phyloP scores from a whole-genome alignment of 2,888 invertebrate genomes.

The Eristalis pertinax region DNA sequence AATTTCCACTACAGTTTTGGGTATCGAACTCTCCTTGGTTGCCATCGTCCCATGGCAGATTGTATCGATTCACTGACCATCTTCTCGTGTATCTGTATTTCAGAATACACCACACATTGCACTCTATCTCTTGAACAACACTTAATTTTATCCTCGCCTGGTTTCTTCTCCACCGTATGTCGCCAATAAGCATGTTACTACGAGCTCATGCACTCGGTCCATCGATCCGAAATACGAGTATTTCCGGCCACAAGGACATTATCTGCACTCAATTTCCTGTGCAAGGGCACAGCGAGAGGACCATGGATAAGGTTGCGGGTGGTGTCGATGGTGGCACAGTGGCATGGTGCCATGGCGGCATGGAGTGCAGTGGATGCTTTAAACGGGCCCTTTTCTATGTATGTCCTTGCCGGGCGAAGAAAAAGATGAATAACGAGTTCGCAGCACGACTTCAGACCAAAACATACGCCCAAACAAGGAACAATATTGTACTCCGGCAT shows the following conservation, averaged over 20 bases:
- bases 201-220: conserved; percentile 51
- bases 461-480: conserved; percentile 47
- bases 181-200: conserved; percentile 64
- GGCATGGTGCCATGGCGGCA: background rate
- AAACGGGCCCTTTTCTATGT: background rate
- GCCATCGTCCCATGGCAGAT: conserved; percentile 8
- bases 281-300: conserved; percentile 38
- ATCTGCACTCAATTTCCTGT: conserved; percentile 73
- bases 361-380: background rate
- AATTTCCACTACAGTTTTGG: conserved; percentile 43
- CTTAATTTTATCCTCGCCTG: conserved; percentile 60
- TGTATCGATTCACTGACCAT: conserved; percentile 57
- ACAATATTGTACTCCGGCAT: conserved; percentile 53
- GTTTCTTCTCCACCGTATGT: conserved; percentile 42
- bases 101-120: conserved; percentile 25
- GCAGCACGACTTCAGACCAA: conserved; percentile 36
- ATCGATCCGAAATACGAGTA: conserved; percentile 67
- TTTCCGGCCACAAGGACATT: conserved; percentile 73
- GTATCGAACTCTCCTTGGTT: conserved; percentile 33
- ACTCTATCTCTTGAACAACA: conserved; percentile 31
- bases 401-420: background rate
- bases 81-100: conserved; percentile 8
- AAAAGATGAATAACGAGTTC: conserved; percentile 17
- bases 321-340: background rate
- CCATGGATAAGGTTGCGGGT: background rate